A percentile compares a stretch with the other conserved stretches of the same genome.
phyloP scores from a whole-genome alignment of 2,888 invertebrate species.

The Clistopyga incitator region DNA sequence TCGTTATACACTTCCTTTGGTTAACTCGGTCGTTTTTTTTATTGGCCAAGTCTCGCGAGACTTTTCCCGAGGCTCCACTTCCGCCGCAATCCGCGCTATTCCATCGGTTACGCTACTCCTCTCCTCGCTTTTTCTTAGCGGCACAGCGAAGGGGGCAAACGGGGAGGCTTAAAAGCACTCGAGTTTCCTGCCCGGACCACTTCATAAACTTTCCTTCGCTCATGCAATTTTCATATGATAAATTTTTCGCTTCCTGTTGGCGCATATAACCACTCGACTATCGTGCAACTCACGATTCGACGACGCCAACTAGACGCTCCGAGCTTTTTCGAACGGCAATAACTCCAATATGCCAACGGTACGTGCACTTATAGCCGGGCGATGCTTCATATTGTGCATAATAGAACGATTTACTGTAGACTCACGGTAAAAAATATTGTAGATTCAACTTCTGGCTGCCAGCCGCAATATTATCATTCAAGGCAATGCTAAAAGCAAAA shows the following conservation, averaged over 20 bases:
- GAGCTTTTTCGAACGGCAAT: conserved; percentile 1
- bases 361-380: background rate
- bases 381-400: conserved; percentile 2
- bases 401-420: background rate
- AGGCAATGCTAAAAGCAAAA: background rate
- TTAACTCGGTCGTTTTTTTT: conserved; percentile 4
- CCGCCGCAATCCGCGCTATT: conserved; percentile 22
- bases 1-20: background rate
- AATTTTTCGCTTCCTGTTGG: conserved; percentile 29
- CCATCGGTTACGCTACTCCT: background rate
- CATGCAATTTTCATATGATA: conserved; percentile 60
- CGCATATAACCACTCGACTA: background rate
- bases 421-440: background rate
- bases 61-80: conserved; percentile 4
- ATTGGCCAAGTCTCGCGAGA: conserved; percentile 21
- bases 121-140: background rate
- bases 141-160: background rate
- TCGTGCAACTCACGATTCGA: conserved; percentile 20
- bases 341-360: background rate
- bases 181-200: conserved; percentile 35
- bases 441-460: background rate
- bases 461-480: background rate
- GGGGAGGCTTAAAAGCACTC: conserved; percentile 11
- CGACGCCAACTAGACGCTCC: background rate
- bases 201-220: conserved; percentile 55